Evolutionary conservation across 2,113 vertebrate species (phyloP), one percentile per base, ranked within the genome.

Genomic region (Seriola aureovittata): DNA sequence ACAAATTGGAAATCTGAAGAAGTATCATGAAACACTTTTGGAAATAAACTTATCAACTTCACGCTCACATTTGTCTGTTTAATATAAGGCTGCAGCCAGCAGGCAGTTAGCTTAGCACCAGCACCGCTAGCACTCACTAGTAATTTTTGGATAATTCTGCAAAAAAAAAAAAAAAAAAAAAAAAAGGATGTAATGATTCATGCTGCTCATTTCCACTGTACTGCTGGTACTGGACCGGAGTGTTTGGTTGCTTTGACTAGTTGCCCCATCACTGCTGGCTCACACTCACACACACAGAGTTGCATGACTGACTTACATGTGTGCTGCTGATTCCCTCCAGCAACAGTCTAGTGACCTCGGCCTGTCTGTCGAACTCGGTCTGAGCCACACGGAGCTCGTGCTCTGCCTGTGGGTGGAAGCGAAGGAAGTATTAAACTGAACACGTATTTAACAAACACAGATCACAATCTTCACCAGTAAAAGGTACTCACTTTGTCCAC

Each of bases 321-420:
- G 98, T 99, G 94, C 98, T 99, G 85, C 97, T 97, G 90, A 99
- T 99, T 0, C 98, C 98, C 83, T 99, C 98, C 78, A 99, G 92
- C 81, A 99, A 94, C 60, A 99, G 96, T 0, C 98, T 93, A 0
- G 98, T 99, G 78, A 99, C 97, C 88, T 99, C 98, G 0, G 97
- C 97, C 91, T 99, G 98, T 0, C 98, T 94, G 86, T 99, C 98
- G 4, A 99, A 99, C 93, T 99, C 98, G 0, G 97, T 98, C 95
- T 99, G 97, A 0, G 97, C 96, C 12, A 98, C 93, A 17, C 98
- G 95, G n/a, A 99, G 95, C 80, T 99, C 98, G 0, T 98, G 97
- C 71, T 99, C 98, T 0, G 98, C 97, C 98, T 99, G 76, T 1
- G 94, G 91, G 70, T 6, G 3, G 32, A 29, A 29, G 29, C 2